Evolutionary conservation across 2,888 invertebrate genomes (phyloP).

Genomic region (Agrilus biguttatus): DNA sequence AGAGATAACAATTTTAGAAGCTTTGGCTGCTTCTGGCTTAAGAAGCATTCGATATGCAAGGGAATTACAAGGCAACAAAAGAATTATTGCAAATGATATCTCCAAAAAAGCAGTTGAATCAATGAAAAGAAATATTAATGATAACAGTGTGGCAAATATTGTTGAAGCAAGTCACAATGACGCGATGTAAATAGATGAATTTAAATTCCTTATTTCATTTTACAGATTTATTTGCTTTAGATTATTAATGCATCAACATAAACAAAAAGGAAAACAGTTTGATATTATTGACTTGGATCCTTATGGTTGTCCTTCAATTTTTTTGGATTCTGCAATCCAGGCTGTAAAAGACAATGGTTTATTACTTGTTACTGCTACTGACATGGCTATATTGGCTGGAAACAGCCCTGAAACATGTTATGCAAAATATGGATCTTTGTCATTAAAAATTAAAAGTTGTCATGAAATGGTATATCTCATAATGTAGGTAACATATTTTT

Average conservation of each 20-base stretch:
- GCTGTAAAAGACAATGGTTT: constrained; percentile 70
- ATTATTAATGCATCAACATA: constrained; percentile 71
- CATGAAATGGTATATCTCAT: constrained; percentile 74
- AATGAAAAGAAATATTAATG: constrained; percentile 64
- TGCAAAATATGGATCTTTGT: constrained; percentile 82
- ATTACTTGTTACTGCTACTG: constrained; percentile 90
- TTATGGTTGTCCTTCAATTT: constrained; percentile 88
- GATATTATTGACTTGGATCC: constrained; percentile 93
- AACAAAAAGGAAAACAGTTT: constrained; percentile 49
- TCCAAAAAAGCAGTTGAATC: constrained; percentile 72
- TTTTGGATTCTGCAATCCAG: constrained; percentile 81
- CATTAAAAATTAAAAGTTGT: constrained; percentile 71
- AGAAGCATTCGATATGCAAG: constrained; percentile 93
- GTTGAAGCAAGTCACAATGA: constrained; percentile 69
- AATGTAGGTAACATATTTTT: background rate
- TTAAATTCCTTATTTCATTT: background rate
- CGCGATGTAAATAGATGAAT: constrained; percentile 57
- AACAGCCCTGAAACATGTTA: constrained; percentile 89
- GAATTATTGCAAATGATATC: constrained; percentile 85
- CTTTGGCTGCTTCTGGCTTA: constrained; percentile 88
- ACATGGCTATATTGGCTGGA: constrained; percentile 92
- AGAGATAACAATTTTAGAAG: constrained; percentile 70
- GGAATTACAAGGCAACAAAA: constrained; percentile 70
- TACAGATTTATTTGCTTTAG: constrained; percentile 34
- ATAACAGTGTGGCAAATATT: constrained; percentile 59